Evolutionary conservation across 2,888 invertebrate genomes (phyloP), one percentile per base, ranked within the genome.

Genomic region (Clivina fossor): DNA sequence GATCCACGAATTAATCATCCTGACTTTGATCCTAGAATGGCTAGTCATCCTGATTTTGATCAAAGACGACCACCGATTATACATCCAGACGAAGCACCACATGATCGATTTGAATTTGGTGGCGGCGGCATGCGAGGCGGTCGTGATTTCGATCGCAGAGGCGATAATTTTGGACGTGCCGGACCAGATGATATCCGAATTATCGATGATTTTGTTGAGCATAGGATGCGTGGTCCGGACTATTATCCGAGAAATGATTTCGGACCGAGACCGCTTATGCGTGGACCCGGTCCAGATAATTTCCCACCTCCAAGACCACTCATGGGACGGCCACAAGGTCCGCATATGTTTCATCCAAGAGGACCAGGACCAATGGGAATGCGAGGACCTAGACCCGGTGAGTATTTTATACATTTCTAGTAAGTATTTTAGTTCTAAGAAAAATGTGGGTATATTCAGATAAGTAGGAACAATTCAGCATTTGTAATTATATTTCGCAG

Each of bases 141-240:
- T 9, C 58, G 66, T 16, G 58, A 47, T 60, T 61, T 58, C 64
- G 55, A 55, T 22, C 24, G 71, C 44, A 61, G 73, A 56, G 73
- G n/a, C n/a, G n/a, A 73, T 7, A 72, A 69, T 56, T 73, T 72
- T 58, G 68, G 67, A 41, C 67, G 66, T 18, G 68, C 68, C 2
- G 67, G 71, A n/a, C 66, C 66, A 2, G 64, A 65, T 41, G 60
- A 62, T 11, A 61, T 63, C 28, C 43, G 62, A 28, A 61, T 61
- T 53, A 57, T 56, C 30, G 63, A 63, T 44, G 61, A 63, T 19
- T 65, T 56, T 48, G n/a, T n/a, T n/a, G 62, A 63, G 16, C 58
- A 51, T 35, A 49, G 60, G n/a, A 58, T 59, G 26, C 53, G 56
- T 9, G 61, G 60, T 18, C 63, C 57, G 1, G 65, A 66, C 15